Evolutionary conservation across 2,113 vertebrate genomes (phyloP), one percentile per base, ranked within the genome.

Genomic region (Tyrannus savana): DNA sequence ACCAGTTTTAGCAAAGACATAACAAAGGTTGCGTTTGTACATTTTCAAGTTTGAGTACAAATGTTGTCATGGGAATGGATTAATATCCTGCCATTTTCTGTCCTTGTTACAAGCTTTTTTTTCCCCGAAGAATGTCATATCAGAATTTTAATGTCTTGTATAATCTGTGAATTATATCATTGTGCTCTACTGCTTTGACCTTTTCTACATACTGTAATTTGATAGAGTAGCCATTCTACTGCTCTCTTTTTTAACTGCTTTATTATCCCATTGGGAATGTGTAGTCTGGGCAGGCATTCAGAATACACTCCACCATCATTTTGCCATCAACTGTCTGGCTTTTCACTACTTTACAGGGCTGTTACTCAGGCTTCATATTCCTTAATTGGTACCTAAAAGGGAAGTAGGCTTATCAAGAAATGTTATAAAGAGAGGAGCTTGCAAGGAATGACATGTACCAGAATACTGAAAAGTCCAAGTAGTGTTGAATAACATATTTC

Each of bases 161-260:
- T 97, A 97, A 97, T 97, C 88, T 97, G 68, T 97, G 97, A 98
- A 96, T 98, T 98, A 97, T 98, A 96, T 94, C 96, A 77, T 87
- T 96, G 79, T 96, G 69, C 83, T 97, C 84, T 96, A 95, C 84
- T 88, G 93, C 85, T 95, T 96, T 98, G 97, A 97, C 97, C 97
- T 98, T 98, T 98, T 97, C 97, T 96, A 85, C 82, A 79, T 47
- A 56, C 95, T 91, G 46, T 96, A 97, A 96, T 97, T 97, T 97
- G 97, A 97, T 91, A 94, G 96, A 98, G 89, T 97, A 92, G 91
- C 96, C 78, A 66, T 97, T 91, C 91, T 85, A 82, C 87, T 64
- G 47, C n/a, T 94, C 50, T 96, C 86, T 91, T 53, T 96, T 97
- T 92, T 58, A 97, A 96, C 82, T 95, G 63, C 85, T 97, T 96